phyloP scores from a whole-genome alignment of 2,113 vertebrate species.

The Etheostoma cragini region DNA sequence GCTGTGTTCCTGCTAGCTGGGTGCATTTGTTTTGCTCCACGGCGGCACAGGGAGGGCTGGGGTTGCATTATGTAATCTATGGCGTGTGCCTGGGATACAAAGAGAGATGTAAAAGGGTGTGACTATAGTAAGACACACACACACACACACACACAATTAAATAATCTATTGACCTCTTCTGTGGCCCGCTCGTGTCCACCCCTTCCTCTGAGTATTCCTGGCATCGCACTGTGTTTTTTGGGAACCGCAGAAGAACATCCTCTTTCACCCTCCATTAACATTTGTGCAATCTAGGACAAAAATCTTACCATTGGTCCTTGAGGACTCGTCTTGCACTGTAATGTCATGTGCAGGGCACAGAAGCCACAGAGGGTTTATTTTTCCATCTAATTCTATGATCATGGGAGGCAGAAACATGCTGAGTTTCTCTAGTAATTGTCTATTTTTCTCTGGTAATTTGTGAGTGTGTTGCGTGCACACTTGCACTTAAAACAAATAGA shows the following conservation, averaged over 20 bases:
- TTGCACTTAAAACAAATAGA: background rate
- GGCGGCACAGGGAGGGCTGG: conserved; percentile 62
- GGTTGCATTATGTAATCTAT: conserved; percentile 70
- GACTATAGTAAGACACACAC: conserved; percentile 61
- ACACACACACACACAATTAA: conserved; percentile 59
- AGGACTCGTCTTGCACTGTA: conserved; percentile 17
- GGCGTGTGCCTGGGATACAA: conserved; percentile 58
- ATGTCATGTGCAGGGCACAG: conserved; percentile 35
- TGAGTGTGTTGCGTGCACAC: conserved; percentile 1
- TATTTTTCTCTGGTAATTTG: background rate
- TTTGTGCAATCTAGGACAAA: conserved; percentile 47
- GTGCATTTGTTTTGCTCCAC: conserved; percentile 72
- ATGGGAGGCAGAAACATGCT: conserved; percentile 25
- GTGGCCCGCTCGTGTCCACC: conserved; percentile 12
- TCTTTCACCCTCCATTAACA: conserved; percentile 55
- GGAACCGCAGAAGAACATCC: conserved; percentile 60
- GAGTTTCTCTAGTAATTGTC: background rate
- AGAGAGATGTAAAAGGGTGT: conserved; percentile 63
- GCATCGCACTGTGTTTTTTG: conserved; percentile 56
- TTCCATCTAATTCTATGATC: conserved; percentile 43
- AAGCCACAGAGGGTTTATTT: conserved; percentile 39
- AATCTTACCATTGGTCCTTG: conserved; percentile 34
- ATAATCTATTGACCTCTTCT: conserved; percentile 74
- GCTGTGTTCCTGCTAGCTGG: conserved; percentile 71
- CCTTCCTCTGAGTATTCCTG: conserved; percentile 52